phyloP scores from a whole-genome alignment of 2,797 vertebrate species.

The Sparus aurata region DNA sequence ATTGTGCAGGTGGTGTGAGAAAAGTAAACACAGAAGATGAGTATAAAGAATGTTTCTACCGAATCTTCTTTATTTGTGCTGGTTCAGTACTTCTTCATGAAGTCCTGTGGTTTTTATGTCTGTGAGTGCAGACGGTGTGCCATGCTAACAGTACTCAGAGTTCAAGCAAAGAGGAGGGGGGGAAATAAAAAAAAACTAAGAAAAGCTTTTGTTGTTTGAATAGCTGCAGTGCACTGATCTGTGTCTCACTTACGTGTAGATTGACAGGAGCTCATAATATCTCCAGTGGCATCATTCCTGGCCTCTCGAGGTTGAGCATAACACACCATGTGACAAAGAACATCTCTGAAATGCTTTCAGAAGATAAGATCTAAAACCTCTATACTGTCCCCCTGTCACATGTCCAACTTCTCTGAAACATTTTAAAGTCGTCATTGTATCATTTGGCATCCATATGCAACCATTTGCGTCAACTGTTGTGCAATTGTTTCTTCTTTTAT shows the following conservation, averaged over 20 bases:
- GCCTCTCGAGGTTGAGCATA: not conserved
- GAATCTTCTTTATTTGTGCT: not conserved
- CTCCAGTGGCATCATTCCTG: conserved; percentile 46
- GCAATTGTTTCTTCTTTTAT: not conserved
- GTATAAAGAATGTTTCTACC: not conserved
- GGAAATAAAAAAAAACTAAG: not conserved
- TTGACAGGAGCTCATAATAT: conserved; percentile 64
- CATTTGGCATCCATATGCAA: not conserved
- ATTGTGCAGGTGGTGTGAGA: not conserved
- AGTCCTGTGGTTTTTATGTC: not conserved
- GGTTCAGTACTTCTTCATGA: not conserved
- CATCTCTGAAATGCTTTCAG: conserved; percentile 61
- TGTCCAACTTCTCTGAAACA: conserved; percentile 44
- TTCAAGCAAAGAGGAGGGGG: not conserved
- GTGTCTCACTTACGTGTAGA: conserved; percentile 43
- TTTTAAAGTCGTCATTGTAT: conserved; percentile 4
- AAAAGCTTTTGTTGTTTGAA: conserved; percentile 40
- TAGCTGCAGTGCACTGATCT: conserved; percentile 45
- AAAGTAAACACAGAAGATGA: not conserved
- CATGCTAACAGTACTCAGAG: not conserved
- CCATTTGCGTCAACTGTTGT: not conserved
- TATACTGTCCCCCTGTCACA: conserved; percentile 64
- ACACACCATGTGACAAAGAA: conserved; percentile 58
- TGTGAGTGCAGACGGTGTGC: not conserved
- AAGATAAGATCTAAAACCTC: conserved; percentile 74